These are phyloP conservation scores for Nibea coibor DNA, from an alignment of 2,113 vertebrate species.

Conservation along the genomic window DNA sequence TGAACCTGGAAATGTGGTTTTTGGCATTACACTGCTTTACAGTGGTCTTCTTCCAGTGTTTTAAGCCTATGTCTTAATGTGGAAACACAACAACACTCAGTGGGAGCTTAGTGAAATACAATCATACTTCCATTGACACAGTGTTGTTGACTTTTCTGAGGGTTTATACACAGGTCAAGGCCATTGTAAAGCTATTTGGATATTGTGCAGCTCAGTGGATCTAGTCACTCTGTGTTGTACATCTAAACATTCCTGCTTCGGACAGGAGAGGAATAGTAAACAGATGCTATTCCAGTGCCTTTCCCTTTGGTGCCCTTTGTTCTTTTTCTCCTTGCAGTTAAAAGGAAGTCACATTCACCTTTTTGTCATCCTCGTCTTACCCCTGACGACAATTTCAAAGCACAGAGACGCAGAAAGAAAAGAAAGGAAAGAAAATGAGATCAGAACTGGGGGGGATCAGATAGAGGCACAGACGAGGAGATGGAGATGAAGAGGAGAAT, in stretches of 20 bases:
- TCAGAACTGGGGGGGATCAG: constrained; percentile 7
- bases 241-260: constrained; percentile 47
- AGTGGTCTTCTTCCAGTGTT: constrained; percentile 28
- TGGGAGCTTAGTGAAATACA: background rate
- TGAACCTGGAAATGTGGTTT: constrained; percentile 51
- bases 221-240: background rate
- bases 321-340: constrained; percentile 28
- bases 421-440: constrained; percentile 20
- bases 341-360: constrained; percentile 68
- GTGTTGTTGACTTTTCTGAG: constrained; percentile 32
- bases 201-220: constrained; percentile 16
- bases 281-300: constrained; percentile 73
- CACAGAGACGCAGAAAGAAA: background rate
- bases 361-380: constrained; percentile 40
- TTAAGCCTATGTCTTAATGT: constrained; percentile 1
- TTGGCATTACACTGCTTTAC: constrained; percentile 41
- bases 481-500: background rate
- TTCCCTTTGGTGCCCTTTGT: constrained; percentile 42
- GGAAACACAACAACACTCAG: constrained; percentile 29
- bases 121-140: background rate
- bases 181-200: constrained; percentile 34
- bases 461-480: background rate
- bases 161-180: constrained; percentile 24
- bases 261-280: constrained; percentile 75
- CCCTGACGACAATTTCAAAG: constrained; percentile 27